Conservation (phyloP, 2,113 vertebrate genomes). For the Fulica atra region DNA sequence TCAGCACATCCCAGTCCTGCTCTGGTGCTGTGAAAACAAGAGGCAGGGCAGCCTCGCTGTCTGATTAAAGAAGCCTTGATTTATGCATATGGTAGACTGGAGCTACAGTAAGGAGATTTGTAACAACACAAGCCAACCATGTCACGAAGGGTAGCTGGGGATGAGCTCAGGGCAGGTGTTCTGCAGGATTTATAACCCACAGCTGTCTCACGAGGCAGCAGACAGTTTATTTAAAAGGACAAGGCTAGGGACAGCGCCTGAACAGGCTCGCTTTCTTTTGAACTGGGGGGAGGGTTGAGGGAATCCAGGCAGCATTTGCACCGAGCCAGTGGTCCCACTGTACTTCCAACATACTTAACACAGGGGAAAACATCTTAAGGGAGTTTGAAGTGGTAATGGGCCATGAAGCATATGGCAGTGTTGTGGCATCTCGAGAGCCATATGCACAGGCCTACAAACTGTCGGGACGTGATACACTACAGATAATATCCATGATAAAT, state of each 20-base stretch:
- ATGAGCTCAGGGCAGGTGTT: conserved; percentile 22
- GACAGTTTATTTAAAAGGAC: neutral
- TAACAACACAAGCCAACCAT: neutral
- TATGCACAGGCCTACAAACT: conserved; percentile 70
- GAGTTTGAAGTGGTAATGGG: conserved; percentile 69
- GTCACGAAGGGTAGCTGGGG: neutral
- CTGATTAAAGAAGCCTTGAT: neutral
- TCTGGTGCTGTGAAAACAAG: neutral
- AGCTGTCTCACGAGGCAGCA: neutral
- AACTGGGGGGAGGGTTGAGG: accelerated
- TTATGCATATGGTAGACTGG: neutral
- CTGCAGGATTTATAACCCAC: neutral
- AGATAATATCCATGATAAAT: conserved; percentile 76
- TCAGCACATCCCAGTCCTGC: neutral
- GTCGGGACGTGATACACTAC: conserved; percentile 68
- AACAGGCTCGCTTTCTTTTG: neutral
- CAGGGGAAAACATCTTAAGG: conserved; percentile 54
- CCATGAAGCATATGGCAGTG: conserved; percentile 75
- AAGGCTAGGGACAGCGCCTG: neutral
- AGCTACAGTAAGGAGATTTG: neutral
- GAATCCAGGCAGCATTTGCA: neutral
- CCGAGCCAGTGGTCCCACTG: neutral
- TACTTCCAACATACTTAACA: conserved; percentile 30
- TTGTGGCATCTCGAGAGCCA: conserved; percentile 74
- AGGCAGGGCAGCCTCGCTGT: neutral